Conservation (phyloP, 2,888 invertebrate species). For the Molanna angustata region DNA sequence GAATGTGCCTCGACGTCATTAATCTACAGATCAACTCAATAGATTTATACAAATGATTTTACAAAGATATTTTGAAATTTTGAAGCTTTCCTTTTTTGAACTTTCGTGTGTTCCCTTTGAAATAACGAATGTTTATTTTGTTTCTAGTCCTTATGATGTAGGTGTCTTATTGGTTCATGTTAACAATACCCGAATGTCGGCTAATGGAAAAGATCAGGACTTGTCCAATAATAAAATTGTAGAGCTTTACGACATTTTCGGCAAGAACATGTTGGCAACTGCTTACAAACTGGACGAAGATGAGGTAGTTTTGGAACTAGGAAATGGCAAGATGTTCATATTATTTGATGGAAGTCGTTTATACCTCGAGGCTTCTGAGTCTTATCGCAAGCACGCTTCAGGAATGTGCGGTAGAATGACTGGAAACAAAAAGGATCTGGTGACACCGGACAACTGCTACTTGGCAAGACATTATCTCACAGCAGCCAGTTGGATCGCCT, state of each 20-base stretch:
- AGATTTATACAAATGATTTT: too few relatives aligned
- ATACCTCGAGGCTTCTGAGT: constrained; percentile 39
- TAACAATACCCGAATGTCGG: too few relatives aligned
- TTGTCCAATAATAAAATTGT: constrained; percentile 40
- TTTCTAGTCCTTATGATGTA: too few relatives aligned
- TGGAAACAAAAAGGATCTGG: constrained; percentile 49
- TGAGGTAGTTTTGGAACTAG: constrained; percentile 54
- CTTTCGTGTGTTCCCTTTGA: too few relatives aligned
- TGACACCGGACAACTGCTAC: constrained; percentile 48
- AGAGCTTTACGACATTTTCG: constrained; percentile 36
- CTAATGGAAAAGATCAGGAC: constrained; percentile 42
- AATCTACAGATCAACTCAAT: too few relatives aligned
- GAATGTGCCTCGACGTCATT: too few relatives aligned
- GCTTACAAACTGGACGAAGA: constrained; percentile 51
- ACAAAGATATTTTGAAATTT: too few relatives aligned
- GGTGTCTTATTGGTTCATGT: too few relatives aligned
- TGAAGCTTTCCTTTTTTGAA: too few relatives aligned
- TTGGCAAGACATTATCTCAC: constrained; percentile 45
- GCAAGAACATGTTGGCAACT: constrained; percentile 45
- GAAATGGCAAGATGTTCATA: constrained; percentile 48
- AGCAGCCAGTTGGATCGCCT: constrained; percentile 46
- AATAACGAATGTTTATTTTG: too few relatives aligned
- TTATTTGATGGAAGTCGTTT: constrained; percentile 60
- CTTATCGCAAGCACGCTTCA: constrained; percentile 54
- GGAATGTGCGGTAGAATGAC: constrained; percentile 58